Conservation (phyloP, 2,888 invertebrate genomes). For the Cheilosia pagana region DNA sequence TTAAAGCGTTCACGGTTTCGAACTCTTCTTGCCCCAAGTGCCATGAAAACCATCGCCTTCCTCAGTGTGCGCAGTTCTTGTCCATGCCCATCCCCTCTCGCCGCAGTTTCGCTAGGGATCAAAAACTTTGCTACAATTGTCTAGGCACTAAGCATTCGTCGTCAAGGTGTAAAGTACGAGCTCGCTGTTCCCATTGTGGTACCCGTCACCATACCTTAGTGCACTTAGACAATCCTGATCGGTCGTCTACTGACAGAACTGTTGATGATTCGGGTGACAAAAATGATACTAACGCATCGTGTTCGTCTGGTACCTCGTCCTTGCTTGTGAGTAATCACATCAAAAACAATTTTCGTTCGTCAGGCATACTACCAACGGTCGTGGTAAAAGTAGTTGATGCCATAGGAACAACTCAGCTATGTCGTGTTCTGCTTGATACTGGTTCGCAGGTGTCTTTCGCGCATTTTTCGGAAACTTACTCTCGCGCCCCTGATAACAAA, state of each 20-base stretch:
- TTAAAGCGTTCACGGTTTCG: slow-evolving; percentile 4
- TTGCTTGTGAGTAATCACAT: neutral
- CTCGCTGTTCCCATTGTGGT: slow-evolving; percentile 4
- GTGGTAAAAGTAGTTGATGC: neutral
- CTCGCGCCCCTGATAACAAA: neutral
- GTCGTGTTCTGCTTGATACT: slow-evolving; percentile 4
- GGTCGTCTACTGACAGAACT: neutral
- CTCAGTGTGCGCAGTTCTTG: neutral
- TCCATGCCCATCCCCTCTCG: neutral
- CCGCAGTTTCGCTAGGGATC: slow-evolving; percentile 15
- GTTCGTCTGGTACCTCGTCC: neutral
- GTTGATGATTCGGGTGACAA: too few species aligned
- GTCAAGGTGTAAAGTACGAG: neutral
- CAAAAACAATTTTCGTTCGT: neutral
- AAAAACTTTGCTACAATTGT: slow-evolving; percentile 23
- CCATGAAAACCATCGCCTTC: slow-evolving; percentile 12
- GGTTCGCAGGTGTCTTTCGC: slow-evolving; percentile 3
- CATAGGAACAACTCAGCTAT: neutral
- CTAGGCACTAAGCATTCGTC: slow-evolving; percentile 9
- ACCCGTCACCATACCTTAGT: slow-evolving; percentile 10
- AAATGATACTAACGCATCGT: too few species aligned
- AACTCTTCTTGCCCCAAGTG: slow-evolving; percentile 4
- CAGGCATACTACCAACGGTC: slow-evolving; percentile 5
- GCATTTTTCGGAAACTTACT: neutral
- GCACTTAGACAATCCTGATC: neutral